These are phyloP conservation scores for Drosophila miranda DNA, from an alignment of 1,140 invertebrate species.

Conservation along the genomic window DNA sequence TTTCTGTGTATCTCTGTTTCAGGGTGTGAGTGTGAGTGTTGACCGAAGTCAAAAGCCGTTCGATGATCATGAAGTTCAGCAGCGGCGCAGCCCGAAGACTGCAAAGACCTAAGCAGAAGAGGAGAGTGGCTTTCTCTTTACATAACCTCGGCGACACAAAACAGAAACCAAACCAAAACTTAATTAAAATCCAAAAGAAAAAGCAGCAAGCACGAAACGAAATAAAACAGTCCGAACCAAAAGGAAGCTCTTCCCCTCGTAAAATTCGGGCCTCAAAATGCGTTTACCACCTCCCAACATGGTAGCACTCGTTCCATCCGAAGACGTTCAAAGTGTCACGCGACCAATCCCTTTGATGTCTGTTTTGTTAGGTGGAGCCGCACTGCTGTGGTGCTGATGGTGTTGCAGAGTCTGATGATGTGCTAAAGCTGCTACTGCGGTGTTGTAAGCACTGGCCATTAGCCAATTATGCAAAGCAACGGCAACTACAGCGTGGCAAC, in stretches of 20 bases:
- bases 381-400: constrained; percentile 12
- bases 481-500: too few relatives aligned
- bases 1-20: constrained; percentile 6
- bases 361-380: constrained; percentile 1
- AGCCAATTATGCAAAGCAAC: constrained; percentile 62
- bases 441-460: constrained; percentile 64
- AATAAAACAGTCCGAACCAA: constrained; percentile 46
- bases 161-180: constrained; percentile 60
- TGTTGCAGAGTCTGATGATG: constrained; percentile 5
- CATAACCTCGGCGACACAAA: constrained; percentile 72
- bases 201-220: constrained; percentile 60
- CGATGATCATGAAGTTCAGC: constrained; percentile 75
- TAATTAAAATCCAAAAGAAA: constrained; percentile 70
- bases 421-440: constrained; percentile 38
- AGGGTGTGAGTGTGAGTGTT: constrained; percentile 50
- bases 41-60: constrained; percentile 78
- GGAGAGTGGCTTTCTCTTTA: constrained; percentile 75
- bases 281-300: constrained; percentile 16
- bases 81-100: constrained; percentile 30
- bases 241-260: constrained; percentile 52
- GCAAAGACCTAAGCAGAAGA: constrained; percentile 8
- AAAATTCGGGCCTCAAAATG: constrained; percentile 10
- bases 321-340: constrained; percentile 27
- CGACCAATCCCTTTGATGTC: constrained; percentile 43
- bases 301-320: constrained; percentile 5